phyloP scores from a whole-genome alignment of 1,140 invertebrate species.

The Melipona quadrifasciata region DNA sequence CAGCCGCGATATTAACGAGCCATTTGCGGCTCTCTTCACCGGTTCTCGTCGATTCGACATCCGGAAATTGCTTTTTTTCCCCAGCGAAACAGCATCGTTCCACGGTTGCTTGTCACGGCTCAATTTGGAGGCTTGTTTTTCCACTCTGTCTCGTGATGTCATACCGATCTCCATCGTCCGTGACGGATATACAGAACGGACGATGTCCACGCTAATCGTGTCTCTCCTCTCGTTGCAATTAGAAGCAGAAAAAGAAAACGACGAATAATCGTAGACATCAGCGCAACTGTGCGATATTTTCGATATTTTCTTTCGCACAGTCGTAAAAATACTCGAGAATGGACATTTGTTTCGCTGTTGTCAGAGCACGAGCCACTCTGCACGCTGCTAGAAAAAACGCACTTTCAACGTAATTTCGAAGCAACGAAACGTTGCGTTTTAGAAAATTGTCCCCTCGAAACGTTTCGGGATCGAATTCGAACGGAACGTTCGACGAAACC shows the following conservation, averaged over 20 bases:
- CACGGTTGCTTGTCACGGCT: not conserved
- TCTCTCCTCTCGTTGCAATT: not conserved
- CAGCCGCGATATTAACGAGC: constrained; percentile 49
- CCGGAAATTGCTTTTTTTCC: constrained; percentile 12
- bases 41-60: not conserved
- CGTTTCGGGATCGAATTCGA: constrained; percentile 19
- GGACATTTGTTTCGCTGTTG: too few relatives aligned
- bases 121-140: constrained; percentile 24
- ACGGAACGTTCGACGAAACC: constrained; percentile 12
- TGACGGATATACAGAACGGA: not conserved
- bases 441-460: not conserved
- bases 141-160: not conserved
- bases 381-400: too few relatives aligned
- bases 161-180: not conserved
- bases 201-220: not conserved
- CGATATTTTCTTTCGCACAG: too few relatives aligned
- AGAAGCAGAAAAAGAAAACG: not conserved
- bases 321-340: too few relatives aligned
- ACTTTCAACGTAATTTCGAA: not conserved
- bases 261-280: too few relatives aligned
- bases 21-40: constrained; percentile 33
- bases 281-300: not conserved
- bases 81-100: not conserved
- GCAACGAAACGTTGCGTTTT: not conserved
- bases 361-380: too few relatives aligned